phyloP scores from a whole-genome alignment of 2,113 vertebrate species.

The Arothron firmamentum region DNA sequence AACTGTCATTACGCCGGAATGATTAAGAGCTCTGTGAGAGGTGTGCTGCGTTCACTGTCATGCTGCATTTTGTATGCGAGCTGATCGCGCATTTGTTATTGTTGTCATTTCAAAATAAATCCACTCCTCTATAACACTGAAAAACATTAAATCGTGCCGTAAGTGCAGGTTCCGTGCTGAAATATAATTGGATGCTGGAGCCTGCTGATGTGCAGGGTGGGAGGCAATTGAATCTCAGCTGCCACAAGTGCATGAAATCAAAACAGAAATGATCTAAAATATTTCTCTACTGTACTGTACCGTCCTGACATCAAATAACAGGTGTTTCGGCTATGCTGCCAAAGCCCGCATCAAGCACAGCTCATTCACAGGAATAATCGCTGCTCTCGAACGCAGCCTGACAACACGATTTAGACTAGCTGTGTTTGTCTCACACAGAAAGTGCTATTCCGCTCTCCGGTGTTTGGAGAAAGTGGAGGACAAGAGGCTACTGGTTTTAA shows the following conservation, averaged over 20 bases:
- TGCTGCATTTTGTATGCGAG: neutral
- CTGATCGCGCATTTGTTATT: conserved; percentile 2
- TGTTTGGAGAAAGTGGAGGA: conserved; percentile 24
- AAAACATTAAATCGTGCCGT: too few species aligned
- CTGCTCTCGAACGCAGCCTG: conserved; percentile 52
- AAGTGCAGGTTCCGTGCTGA: too few species aligned
- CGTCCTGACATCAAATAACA: conserved; percentile 56
- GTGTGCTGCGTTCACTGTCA: conserved; percentile 35
- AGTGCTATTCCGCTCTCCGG: conserved; percentile 31
- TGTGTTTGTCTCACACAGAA: conserved; percentile 16
- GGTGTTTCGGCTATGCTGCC: conserved; percentile 53
- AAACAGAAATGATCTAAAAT: conserved; percentile 49
- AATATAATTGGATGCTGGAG: too few species aligned
- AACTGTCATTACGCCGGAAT: conserved; percentile 28
- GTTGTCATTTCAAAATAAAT: conserved; percentile 18
- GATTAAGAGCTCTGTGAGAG: conserved; percentile 27
- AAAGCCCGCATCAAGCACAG: conserved; percentile 54
- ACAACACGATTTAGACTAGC: conserved; percentile 43
- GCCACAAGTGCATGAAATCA: conserved; percentile 41
- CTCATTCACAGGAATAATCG: conserved; percentile 57
- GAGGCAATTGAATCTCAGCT: neutral
- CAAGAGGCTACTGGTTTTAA: conserved; percentile 10
- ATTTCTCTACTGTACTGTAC: conserved; percentile 33
- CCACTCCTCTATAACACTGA: neutral
- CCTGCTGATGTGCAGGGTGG: too few species aligned